Evolutionary conservation across 2,113 vertebrate genomes (phyloP), one percentile per base, ranked within the genome.

Genomic region (Pseudonaja textilis): DNA sequence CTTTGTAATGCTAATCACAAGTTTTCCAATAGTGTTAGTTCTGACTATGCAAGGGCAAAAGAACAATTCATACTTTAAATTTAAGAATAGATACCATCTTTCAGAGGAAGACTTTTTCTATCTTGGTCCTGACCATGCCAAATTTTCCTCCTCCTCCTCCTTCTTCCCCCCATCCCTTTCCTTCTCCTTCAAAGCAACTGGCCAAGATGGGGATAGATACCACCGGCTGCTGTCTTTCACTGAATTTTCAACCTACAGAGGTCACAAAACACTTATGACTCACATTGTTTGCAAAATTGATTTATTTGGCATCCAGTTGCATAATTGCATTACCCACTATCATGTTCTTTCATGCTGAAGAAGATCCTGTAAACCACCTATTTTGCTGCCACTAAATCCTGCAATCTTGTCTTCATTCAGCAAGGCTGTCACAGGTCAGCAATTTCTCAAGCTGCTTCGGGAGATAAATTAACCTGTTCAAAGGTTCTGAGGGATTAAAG

Each of bases 381-480:
- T 64, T 54, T 85, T 81, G 55, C 64, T 0, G 2, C 25, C 9
- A 3, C 90, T 61, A 29, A 6, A 61, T 0, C 0, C 0, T 0
- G 9, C 2, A 0, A 34, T 64, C 69, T 91, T 92, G 0, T 0
- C 0, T 20, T 26, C 50, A 81, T 90, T 74, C 92, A 91, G 86
- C 10, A 0, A 50, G 16, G 23, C 0, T 1, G 0, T 2, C 25
- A 3, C 42, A 69, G 88, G 61, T 29, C 34, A 81, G 90, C 5
- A 5, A 52, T 22, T 25, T 1, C 1, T 2, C 0, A 47, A 92
- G 2, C 18, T 5, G 25, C 42, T 56, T 34, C 3, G 5, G 34
- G 61, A 45, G 61, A 29, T 56, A 56, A 16, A 54, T 81, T 0
- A 0, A 25, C 52, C 29, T 89, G 92, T 56, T 52, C 55, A 88